Percentiles rank a stretch among this genome's conserved stretches.
phyloP scores from a whole-genome alignment of 2,797 vertebrate species.

The Malacoraja senta region DNA sequence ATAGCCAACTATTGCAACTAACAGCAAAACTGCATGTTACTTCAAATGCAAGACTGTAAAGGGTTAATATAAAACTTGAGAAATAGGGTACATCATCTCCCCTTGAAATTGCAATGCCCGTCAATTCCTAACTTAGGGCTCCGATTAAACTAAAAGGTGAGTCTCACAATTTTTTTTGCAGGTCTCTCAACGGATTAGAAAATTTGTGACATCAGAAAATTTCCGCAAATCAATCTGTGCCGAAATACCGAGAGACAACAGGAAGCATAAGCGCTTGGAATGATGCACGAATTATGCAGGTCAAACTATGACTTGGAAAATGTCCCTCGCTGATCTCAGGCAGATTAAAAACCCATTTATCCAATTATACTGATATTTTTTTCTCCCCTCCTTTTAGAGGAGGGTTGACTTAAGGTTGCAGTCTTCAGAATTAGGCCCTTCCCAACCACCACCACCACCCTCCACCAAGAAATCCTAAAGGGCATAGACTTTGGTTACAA shows the following conservation, averaged over 20 bases:
- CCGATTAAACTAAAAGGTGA: not conserved
- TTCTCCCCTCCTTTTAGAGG: not conserved
- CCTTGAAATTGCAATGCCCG: not conserved
- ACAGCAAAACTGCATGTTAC: not conserved
- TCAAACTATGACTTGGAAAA: not conserved
- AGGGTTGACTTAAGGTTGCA: not conserved
- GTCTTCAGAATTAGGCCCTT: not conserved
- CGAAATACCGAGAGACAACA: not conserved
- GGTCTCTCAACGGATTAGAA: not conserved
- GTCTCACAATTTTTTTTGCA: not conserved
- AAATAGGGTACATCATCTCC: not conserved
- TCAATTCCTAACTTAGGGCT: not conserved
- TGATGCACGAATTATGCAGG: not conserved
- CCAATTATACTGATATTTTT: not conserved
- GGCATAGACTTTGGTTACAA: constrained; percentile 17
- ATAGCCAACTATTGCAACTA: not conserved
- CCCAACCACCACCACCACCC: too few species aligned
- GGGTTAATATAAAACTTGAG: constrained; percentile 6
- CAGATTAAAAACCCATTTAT: not conserved
- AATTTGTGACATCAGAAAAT: not conserved
- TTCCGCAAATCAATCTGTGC: not conserved
- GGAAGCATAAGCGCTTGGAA: not conserved
- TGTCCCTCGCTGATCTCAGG: not conserved
- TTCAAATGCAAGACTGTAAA: constrained; percentile 2
- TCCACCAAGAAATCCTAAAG: not conserved